Conservation (phyloP, 2,888 invertebrate species). For the Napeogenes inachia region DNA sequence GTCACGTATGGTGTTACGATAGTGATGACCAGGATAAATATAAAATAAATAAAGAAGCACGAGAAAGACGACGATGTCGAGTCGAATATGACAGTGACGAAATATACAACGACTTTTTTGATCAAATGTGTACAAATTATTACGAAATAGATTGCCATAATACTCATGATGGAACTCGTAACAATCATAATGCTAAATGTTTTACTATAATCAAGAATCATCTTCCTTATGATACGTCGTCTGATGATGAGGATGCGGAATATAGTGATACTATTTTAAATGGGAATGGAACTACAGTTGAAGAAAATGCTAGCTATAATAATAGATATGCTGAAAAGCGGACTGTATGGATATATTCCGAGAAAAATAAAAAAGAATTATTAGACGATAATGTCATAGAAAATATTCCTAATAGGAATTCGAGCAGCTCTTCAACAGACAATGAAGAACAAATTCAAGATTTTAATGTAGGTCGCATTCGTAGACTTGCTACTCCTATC, state of each 20-base stretch:
- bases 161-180: not conserved
- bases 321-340: slow-evolving; percentile 42
- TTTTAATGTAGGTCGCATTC: slow-evolving; percentile 2
- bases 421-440: slow-evolving; percentile 37
- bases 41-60: slow-evolving; percentile 41
- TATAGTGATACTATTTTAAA: slow-evolving; percentile 33
- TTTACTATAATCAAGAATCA: slow-evolving; percentile 50
- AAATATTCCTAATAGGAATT: slow-evolving; percentile 41
- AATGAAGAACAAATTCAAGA: slow-evolving; percentile 30
- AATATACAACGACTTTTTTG: slow-evolving; percentile 13
- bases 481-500: slow-evolving; percentile 50
- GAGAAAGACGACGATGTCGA: slow-evolving; percentile 40
- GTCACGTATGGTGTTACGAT: slow-evolving; percentile 41
- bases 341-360: slow-evolving; percentile 62
- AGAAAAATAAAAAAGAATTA: slow-evolving; percentile 48
- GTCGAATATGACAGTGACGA: slow-evolving; percentile 6
- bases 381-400: slow-evolving; percentile 40
- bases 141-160: slow-evolving; percentile 18
- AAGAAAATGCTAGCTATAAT: slow-evolving; percentile 37
- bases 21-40: slow-evolving; percentile 31
- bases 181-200: slow-evolving; percentile 43
- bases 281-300: slow-evolving; percentile 29
- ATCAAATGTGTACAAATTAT: slow-evolving; percentile 18
- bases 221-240: slow-evolving; percentile 45
- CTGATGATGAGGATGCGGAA: slow-evolving; percentile 38